These are phyloP conservation scores for Oncorhynchus kisutch DNA, from an alignment of 2,113 vertebrate species.

Conservation along the genomic window DNA sequence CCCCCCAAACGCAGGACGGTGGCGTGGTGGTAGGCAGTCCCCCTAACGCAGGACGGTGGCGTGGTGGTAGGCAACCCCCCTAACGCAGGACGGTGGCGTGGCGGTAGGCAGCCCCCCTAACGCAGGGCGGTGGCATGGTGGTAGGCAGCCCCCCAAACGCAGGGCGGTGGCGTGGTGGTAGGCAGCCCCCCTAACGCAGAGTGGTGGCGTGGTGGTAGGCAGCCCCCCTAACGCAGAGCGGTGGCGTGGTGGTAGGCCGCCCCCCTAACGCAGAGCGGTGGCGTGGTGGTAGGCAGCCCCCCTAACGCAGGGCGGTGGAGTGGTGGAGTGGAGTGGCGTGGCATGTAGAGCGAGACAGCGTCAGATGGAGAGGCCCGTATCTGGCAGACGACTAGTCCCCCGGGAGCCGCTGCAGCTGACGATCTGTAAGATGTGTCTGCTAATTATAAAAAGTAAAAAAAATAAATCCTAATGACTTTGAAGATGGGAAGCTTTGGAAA, in stretches of 20 bases:
- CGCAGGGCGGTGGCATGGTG: no score
- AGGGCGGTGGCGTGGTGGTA: no score
- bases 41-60: no score
- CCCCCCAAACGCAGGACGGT: no score
- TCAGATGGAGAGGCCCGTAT: slow-evolving; percentile 57
- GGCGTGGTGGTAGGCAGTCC: no score
- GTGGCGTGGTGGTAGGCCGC: background rate
- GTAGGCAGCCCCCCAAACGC: no score
- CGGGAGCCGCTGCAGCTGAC: slow-evolving; percentile 44
- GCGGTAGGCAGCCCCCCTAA: no score
- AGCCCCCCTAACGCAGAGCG: slow-evolving; percentile 6
- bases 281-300: slow-evolving; percentile 23
- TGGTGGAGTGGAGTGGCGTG: slow-evolving; percentile 20
- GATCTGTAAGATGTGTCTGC: slow-evolving; percentile 55
- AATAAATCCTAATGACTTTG: slow-evolving; percentile 30
- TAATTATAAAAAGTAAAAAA: slow-evolving; percentile 52
- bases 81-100: no score
- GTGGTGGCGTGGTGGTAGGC: no score
- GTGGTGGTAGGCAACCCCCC: no score
- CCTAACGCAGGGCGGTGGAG: slow-evolving; percentile 16
- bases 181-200: no score
- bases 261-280: background rate
- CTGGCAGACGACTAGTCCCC: slow-evolving; percentile 39
- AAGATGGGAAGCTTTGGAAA: slow-evolving; percentile 15
- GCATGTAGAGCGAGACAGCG: slow-evolving; percentile 42